Conservation (phyloP, 2,888 invertebrate species). For the Eupithecia dodoneata region DNA sequence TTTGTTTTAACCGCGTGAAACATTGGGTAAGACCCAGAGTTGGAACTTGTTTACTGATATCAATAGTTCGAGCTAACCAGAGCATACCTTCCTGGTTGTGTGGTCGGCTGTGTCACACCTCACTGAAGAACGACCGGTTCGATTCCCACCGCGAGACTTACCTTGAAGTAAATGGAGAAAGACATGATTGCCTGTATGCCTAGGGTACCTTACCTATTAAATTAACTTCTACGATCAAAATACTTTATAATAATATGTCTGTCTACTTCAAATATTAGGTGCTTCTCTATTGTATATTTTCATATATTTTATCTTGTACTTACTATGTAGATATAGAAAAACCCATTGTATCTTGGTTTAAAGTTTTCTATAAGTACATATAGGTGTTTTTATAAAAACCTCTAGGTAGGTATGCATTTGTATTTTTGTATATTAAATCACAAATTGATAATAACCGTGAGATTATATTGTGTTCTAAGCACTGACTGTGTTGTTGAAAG, state of each 20-base stretch:
- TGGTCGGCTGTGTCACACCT: not conserved
- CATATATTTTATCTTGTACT: not conserved
- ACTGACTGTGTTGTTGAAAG: not conserved
- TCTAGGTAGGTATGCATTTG: not conserved
- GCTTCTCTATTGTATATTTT: not conserved
- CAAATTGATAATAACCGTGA: not conserved
- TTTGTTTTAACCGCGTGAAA: not conserved
- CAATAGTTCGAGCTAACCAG: not conserved
- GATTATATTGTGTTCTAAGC: not conserved
- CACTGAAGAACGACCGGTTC: not conserved
- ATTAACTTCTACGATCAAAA: not conserved
- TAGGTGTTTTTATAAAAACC: not conserved
- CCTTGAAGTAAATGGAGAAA: not conserved
- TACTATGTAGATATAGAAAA: not conserved
- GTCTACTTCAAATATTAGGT: not conserved
- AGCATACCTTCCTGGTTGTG: not conserved
- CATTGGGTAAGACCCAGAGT: not conserved
- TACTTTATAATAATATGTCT: not conserved
- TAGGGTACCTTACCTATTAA: not conserved
- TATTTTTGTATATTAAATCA: not conserved
- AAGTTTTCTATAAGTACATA: not conserved
- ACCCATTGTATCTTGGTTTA: not conserved
- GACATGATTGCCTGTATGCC: not conserved
- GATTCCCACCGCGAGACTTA: not conserved
- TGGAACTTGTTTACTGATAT: not conserved